Percentiles rank a stretch among this genome's conserved stretches.
phyloP scores from a whole-genome alignment of 2,888 invertebrate genomes.

The Xestia xanthographa region DNA sequence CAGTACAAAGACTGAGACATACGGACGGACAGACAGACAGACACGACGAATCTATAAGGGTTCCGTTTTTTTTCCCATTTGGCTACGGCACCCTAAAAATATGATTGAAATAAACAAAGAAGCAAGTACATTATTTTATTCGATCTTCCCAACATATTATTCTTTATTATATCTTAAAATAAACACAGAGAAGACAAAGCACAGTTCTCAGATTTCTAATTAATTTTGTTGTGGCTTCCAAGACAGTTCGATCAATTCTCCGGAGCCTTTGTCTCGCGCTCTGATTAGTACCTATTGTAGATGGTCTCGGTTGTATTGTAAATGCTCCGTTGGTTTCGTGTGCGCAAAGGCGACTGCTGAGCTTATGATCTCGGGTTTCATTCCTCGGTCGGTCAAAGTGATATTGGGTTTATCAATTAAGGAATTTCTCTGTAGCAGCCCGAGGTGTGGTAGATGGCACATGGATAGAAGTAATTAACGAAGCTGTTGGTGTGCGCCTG shows the following conservation, averaged over 20 bases:
- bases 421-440: not conserved
- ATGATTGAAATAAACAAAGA: not conserved
- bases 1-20: not conserved
- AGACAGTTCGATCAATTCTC: conserved; percentile 1
- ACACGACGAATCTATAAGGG: not conserved
- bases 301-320: conserved; percentile 3
- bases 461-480: not conserved
- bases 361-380: not conserved
- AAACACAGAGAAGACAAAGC: not conserved
- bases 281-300: not conserved
- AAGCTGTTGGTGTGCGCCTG: not conserved
- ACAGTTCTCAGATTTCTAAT: conserved; percentile 1
- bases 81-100: not conserved
- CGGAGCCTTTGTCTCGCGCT: not conserved
- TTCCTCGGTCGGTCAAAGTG: not conserved
- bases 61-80: not conserved
- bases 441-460: not conserved
- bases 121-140: not conserved
- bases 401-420: not conserved
- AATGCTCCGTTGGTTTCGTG: not conserved
- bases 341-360: not conserved
- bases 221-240: not conserved
- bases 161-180: not conserved
- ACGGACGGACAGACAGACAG: not conserved
- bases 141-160: too few relatives aligned